Conservation (phyloP, 2,888 invertebrate genomes). For the Coremacera marginata region DNA sequence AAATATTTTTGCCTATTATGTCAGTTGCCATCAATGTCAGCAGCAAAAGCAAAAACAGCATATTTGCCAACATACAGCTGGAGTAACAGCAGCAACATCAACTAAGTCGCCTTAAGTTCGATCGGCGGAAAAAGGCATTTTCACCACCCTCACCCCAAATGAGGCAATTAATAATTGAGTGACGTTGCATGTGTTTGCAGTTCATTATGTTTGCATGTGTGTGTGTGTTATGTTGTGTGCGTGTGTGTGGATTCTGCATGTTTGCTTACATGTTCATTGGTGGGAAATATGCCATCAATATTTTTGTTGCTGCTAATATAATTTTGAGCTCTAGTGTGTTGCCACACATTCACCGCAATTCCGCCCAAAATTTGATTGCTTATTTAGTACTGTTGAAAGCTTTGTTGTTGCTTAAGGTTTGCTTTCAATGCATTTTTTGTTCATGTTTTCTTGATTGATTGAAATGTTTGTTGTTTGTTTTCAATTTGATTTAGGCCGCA, state of each 20-base stretch:
- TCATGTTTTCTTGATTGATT: not conserved
- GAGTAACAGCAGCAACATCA: not conserved
- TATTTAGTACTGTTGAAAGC: not conserved
- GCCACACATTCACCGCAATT: constrained; percentile 7
- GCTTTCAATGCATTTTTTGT: not conserved
- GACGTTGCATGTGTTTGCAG: constrained; percentile 23
- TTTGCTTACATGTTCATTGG: not conserved
- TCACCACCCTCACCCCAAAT: not conserved
- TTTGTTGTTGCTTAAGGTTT: not conserved
- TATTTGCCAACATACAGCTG: not conserved
- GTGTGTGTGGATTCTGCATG: constrained; percentile 40
- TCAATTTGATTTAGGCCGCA: constrained; percentile 2
- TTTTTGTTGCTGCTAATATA: constrained; percentile 10
- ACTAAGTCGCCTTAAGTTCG: not conserved
- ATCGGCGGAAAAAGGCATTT: not conserved
- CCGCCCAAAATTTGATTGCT: constrained; percentile 10
- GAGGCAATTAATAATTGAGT: constrained; percentile 18
- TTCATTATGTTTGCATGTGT: constrained; percentile 23
- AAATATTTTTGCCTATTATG: constrained; percentile 28
- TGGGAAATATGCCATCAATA: constrained; percentile 23
- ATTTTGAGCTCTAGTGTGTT: not conserved
- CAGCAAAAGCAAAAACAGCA: not conserved
- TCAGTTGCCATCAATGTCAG: constrained; percentile 25
- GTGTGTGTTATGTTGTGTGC: not conserved
- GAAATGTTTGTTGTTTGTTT: constrained; percentile 10